Evolutionary conservation across 2,113 vertebrate species (phyloP).

Genomic region (Trematocara macrostoma): DNA sequence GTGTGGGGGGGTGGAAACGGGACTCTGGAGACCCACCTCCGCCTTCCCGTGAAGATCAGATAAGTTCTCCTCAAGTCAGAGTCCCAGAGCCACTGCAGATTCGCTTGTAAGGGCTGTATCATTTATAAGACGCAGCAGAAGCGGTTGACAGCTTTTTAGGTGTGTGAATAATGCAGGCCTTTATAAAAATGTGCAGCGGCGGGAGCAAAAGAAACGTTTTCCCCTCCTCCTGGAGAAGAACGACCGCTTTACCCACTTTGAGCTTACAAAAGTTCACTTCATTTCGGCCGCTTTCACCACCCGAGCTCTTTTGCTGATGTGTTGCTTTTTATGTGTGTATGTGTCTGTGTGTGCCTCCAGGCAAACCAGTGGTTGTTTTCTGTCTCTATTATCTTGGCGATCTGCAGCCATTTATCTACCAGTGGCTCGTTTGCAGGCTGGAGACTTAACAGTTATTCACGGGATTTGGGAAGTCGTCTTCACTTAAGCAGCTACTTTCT

Average conservation of each 20-base stretch:
- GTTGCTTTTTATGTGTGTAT: background rate
- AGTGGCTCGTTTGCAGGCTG: constrained; percentile 20
- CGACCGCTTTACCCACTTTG: background rate
- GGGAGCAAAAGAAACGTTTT: background rate
- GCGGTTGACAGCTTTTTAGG: constrained; percentile 41
- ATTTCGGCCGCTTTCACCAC: background rate
- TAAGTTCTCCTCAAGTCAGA: constrained; percentile 48
- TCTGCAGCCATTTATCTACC: constrained; percentile 37
- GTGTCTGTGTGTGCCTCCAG: background rate
- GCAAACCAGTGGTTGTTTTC: constrained; percentile 17
- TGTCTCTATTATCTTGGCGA: constrained; percentile 25
- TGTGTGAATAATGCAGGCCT: constrained; percentile 36
- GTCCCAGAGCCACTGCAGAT: constrained; percentile 1
- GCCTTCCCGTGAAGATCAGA: constrained; percentile 51
- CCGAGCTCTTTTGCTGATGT: background rate
- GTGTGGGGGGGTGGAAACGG: constrained; percentile 3
- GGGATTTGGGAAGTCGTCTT: constrained; percentile 47
- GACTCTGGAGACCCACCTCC: constrained; percentile 60
- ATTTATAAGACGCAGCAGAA: constrained; percentile 34
- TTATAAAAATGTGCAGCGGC: constrained; percentile 4
- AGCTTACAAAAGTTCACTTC: constrained; percentile 18
- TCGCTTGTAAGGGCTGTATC: constrained; percentile 21
- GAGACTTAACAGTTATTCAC: constrained; percentile 50
- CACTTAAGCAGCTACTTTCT: constrained; percentile 51
- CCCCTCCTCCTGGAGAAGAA: background rate